Conservation (phyloP, 1,140 invertebrate species). For the Anastatus disparis region DNA sequence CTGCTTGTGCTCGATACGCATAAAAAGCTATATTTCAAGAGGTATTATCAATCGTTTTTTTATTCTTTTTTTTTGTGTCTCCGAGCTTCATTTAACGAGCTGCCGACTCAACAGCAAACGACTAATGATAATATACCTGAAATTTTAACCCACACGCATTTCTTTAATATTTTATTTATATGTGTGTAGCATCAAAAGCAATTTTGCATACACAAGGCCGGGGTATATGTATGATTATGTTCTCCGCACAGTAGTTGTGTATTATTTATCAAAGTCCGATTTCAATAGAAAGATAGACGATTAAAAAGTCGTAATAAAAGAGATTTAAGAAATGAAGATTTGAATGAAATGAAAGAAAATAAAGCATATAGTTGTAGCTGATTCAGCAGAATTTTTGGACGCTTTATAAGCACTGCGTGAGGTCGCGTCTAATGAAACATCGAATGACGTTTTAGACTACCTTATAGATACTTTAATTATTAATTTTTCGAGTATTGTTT, state of each 20-base stretch:
- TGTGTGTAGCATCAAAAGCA: too few relatives aligned
- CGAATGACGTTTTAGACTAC: too few relatives aligned
- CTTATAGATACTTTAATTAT: too few relatives aligned
- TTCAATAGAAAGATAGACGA: neutral
- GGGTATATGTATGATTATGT: too few relatives aligned
- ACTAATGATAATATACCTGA: too few relatives aligned
- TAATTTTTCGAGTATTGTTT: too few relatives aligned
- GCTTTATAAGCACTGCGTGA: neutral
- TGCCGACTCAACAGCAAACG: slow-evolving; percentile 22
- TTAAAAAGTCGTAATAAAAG: slow-evolving; percentile 16
- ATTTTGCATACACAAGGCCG: too few relatives aligned
- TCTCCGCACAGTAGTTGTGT: neutral
- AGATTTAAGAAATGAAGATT: neutral
- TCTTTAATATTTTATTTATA: neutral
- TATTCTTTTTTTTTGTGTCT: neutral
- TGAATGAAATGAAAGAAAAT: neutral
- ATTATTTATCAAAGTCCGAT: slow-evolving; percentile 28
- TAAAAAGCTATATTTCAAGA: slow-evolving; percentile 46
- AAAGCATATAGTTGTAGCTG: neutral
- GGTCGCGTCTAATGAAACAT: slow-evolving; percentile 27
- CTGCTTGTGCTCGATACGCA: too few relatives aligned
- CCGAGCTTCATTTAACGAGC: slow-evolving; percentile 24
- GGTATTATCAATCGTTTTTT: slow-evolving; percentile 48
- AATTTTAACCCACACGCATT: neutral
- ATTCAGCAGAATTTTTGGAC: neutral